Base-by-base conservation (phyloP, 2,888 invertebrate genomes). In the Limenitis arthemis region DNA sequence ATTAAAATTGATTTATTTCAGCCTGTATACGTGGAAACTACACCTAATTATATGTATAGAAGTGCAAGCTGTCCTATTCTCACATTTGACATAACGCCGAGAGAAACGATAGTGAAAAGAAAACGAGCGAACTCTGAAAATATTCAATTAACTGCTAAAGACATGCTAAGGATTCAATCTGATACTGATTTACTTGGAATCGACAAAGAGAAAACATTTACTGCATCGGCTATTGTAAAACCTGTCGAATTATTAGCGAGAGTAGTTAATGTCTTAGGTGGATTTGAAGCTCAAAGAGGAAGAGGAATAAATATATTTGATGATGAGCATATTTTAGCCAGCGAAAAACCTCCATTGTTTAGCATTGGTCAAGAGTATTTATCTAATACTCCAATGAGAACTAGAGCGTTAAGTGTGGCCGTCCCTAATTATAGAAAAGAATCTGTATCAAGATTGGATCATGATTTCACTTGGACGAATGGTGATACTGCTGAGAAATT, bases 131-230 rank as follows among this genome's bases (percentile, higher is more conserved):
- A 90, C 62, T 92, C 92, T 0, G 90, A 91, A 71, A 89, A 90
- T 54, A 88, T 88, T 53, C 83, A 87, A 63, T 62, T 83, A 28
- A 72, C 76, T 9, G 72, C 75, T n/a, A 78, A 71, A 66, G 84
- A 85, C 44, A 81, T 86, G 74, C 75, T 91, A 5, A 88, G 92
- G 51, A 90, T 92, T 47, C 91, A 91, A 59, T 95, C 94, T 0
- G 95, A 95, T 63, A 92, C 93, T 0, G 94, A 95, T 73, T 81
- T 95, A 41, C 88, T 91, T 54, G 89, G 91, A 39, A 94, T 95
- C 59, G 94, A 95, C 71, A 91, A 91, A 65, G 91, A 91, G 61
- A 91, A 91, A 56, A 94, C 95, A 0, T 93, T 93, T 68, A 90
- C 90, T 20, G 89, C 90, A 1, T 89, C 91, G 56, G 91, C 91